Conservation (phyloP, 2,888 invertebrate species). For the Bursaphelenchus okinawaensis region DNA sequence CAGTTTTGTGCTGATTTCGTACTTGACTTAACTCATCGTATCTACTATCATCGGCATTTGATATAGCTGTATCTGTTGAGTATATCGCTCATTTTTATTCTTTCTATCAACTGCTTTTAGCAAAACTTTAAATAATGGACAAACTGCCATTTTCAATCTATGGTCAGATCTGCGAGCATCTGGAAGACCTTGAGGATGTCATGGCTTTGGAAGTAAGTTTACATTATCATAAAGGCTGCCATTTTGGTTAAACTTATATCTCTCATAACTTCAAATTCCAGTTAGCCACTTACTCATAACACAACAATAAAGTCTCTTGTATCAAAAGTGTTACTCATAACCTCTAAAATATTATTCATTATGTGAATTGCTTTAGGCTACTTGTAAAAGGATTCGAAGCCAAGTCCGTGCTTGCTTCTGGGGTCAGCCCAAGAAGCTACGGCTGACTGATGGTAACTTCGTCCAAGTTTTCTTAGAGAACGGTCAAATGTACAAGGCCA, state of each 20-base stretch:
- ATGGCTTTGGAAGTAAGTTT: background rate
- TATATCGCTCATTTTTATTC: too few relatives aligned
- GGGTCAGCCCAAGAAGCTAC: constrained; percentile 1
- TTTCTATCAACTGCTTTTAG: too few relatives aligned
- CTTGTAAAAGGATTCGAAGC: background rate
- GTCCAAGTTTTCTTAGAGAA: constrained; percentile 1
- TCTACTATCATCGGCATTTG: background rate
- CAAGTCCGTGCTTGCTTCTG: constrained; percentile 3
- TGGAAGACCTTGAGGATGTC: constrained; percentile 1
- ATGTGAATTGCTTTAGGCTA: constrained; percentile 1
- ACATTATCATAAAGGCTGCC: too few relatives aligned
- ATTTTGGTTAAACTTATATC: too few relatives aligned
- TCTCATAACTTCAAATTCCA: too few relatives aligned
- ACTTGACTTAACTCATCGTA: too few relatives aligned
- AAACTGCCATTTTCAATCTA: constrained; percentile 1
- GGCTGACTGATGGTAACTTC: background rate
- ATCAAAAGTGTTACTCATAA: too few relatives aligned
- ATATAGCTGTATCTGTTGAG: background rate
- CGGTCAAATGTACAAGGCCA: background rate
- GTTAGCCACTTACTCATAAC: too few relatives aligned
- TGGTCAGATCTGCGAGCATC: constrained; percentile 2
- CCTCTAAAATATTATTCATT: background rate
- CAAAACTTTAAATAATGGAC: background rate
- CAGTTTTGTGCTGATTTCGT: too few relatives aligned
- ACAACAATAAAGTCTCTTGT: too few relatives aligned